phyloP scores from a whole-genome alignment of 2,797 vertebrate genomes.

The Lacerta bilineata region DNA sequence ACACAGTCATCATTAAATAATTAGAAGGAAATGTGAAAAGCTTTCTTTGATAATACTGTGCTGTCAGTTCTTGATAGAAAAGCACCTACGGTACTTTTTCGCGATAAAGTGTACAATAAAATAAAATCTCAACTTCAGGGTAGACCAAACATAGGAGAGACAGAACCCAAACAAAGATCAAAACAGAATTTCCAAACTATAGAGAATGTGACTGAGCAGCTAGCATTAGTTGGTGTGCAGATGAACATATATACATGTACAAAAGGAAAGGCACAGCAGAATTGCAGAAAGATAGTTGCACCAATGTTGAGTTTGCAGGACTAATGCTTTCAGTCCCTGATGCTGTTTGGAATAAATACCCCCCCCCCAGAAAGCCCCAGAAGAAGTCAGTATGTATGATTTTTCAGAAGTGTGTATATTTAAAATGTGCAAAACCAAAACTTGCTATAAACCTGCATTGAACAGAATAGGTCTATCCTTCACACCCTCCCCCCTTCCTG shows the following conservation, averaged over 20 bases:
- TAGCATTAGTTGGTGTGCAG: slow-evolving; percentile 15
- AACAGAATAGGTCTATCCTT: slow-evolving; percentile 63
- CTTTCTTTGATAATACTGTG: not conserved
- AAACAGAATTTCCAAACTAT: not conserved
- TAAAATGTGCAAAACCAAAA: slow-evolving; percentile 60
- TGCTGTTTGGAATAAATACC: slow-evolving; percentile 41
- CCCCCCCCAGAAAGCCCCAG: not conserved
- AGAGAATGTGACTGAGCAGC: not conserved
- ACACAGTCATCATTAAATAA: slow-evolving; percentile 14
- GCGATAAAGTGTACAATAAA: not conserved
- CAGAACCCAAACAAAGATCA: not conserved
- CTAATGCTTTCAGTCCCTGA: slow-evolving; percentile 43
- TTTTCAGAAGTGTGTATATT: slow-evolving; percentile 28
- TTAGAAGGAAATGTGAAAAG: slow-evolving; percentile 32
- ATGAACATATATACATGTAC: not conserved
- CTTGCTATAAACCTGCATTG: slow-evolving; percentile 13
- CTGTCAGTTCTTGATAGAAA: slow-evolving; percentile 17
- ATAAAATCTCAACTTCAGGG: slow-evolving; percentile 20
- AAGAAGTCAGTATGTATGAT: slow-evolving; percentile 7
- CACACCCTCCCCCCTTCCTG: slow-evolving; percentile 19
- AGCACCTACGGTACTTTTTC: not conserved
- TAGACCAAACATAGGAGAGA: not conserved
- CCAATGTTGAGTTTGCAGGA: slow-evolving; percentile 23
- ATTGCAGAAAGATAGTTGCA: slow-evolving; percentile 35
- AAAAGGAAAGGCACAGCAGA: slow-evolving; percentile 40